Evolutionary conservation across 2,113 vertebrate genomes (phyloP), one percentile per base, ranked within the genome.

Genomic region (Gopherus flavomarginatus): DNA sequence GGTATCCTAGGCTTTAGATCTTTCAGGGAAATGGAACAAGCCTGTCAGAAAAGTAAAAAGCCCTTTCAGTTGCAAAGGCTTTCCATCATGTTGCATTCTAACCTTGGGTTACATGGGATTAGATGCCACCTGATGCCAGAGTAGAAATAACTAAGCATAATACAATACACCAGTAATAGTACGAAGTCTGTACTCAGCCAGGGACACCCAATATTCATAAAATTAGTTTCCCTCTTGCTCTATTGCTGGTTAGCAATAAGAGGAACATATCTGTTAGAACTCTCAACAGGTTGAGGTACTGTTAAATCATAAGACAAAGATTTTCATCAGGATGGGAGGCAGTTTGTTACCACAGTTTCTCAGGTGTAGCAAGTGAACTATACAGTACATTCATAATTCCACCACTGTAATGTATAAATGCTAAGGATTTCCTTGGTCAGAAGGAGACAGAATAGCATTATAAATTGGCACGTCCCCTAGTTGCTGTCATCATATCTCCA

Each of bases 21-120:
- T n/a, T 50, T 19, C 44, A 31, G 22, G 26, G 49, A 93, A 93
- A 94, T 17, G 56, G 77, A 95, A 95, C 77, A 79, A 95, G 42
- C 26, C 49, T 88, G 26, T 88, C 85, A 88, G 59, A 59, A 56
- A 82, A 88, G 88, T 65, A 82, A 93, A 95, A 96, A 95, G 38
- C 62, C 83, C 49, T 95, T 54, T 65, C 87, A 31, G 72, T 91
- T 97, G 81, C n/a, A 38, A 38, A 72, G 19, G 65, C 78, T 91
- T 89, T 90, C 79, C 53, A 65, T 94, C 75, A 6, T 31, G 19
- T 96, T 97, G 93, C 90, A 47, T 91, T 97, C 87, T 92, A 84
- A 83, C 69, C 65, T 97, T 86, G 95, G 89, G 90, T 96, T 96
- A 92, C 89, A 56, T 79, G 54, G 95, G 84, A 97, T 97, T 96